Conservation (phyloP, 1,140 invertebrate genomes). For the Tribolium castaneum region DNA sequence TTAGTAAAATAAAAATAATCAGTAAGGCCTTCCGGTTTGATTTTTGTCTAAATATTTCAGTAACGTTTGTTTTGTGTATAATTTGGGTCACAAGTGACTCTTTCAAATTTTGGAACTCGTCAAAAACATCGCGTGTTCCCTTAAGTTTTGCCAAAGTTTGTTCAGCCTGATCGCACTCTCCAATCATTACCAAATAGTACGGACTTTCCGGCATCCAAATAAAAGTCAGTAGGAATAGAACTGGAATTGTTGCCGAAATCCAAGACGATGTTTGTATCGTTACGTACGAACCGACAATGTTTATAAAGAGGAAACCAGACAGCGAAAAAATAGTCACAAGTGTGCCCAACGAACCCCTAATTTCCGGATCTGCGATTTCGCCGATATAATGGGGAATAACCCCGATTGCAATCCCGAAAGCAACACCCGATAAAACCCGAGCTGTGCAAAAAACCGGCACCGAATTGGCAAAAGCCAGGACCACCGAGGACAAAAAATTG, state of each 20-base stretch:
- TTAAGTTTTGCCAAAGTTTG: constrained; percentile 72
- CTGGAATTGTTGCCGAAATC: constrained; percentile 69
- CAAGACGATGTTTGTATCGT: constrained; percentile 69
- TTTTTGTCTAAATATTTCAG: constrained; percentile 69
- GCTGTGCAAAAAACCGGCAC: constrained; percentile 67
- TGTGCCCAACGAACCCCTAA: constrained; percentile 69
- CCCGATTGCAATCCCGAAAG: constrained; percentile 75
- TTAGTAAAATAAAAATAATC: constrained; percentile 73
- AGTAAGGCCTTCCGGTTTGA: constrained; percentile 74
- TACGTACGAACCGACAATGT: constrained; percentile 73
- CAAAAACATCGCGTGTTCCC: constrained; percentile 69
- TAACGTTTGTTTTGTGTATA: constrained; percentile 66
- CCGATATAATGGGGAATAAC: constrained; percentile 76
- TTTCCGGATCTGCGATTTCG: constrained; percentile 75
- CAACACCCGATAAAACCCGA: constrained; percentile 71
- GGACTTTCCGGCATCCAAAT: constrained; percentile 83
- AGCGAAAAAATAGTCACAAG: constrained; percentile 56
- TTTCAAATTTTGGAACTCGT: constrained; percentile 73
- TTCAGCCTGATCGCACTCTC: constrained; percentile 71
- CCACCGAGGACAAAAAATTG: constrained; percentile 74
- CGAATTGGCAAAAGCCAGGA: constrained; percentile 69
- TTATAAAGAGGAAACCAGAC: constrained; percentile 76
- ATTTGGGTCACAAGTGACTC: constrained; percentile 66
- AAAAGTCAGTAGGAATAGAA: constrained; percentile 73
- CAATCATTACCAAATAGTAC: constrained; percentile 73